These are phyloP conservation scores for Sinodicranocentrus sp. DNA, from an alignment of 2,888 invertebrate species.

Conservation along the genomic window DNA sequence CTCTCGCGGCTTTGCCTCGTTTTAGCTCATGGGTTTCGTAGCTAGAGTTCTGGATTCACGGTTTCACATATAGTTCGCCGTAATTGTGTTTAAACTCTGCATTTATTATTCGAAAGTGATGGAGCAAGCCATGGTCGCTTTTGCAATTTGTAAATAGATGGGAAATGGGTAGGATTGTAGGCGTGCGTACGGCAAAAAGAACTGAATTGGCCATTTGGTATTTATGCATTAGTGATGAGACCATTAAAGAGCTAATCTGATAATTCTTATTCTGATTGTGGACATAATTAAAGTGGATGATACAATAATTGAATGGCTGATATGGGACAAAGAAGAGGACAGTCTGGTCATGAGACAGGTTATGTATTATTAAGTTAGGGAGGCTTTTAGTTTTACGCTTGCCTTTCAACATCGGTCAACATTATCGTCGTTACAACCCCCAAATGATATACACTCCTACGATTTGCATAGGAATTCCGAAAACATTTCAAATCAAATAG, in stretches of 20 bases:
- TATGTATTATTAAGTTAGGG: conserved; percentile 9
- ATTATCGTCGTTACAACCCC: too few species aligned
- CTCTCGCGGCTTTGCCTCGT: conserved; percentile 24
- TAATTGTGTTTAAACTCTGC: conserved; percentile 38
- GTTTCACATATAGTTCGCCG: conserved; percentile 3
- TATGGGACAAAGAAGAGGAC: background rate
- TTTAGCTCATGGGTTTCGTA: background rate
- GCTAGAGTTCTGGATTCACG: background rate
- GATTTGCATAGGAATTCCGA: too few species aligned
- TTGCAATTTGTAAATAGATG: conserved; percentile 58
- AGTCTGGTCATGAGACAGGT: background rate
- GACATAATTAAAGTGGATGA: conserved; percentile 44
- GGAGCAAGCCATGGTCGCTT: background rate
- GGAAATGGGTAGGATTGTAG: conserved; percentile 54
- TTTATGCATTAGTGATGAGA: conserved; percentile 63
- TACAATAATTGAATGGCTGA: conserved; percentile 46
- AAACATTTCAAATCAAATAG: too few species aligned
- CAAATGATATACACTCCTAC: too few species aligned
- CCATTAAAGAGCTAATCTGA: conserved; percentile 63
- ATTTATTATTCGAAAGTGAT: conserved; percentile 33
- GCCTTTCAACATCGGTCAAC: too few species aligned
- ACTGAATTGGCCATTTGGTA: conserved; percentile 52
- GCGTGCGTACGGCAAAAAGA: conserved; percentile 30
- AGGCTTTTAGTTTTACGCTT: too few species aligned
- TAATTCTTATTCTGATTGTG: conserved; percentile 36